These are phyloP conservation scores for Ispidina lecontei DNA, from an alignment of 2,797 vertebrate genomes.

Conservation along the genomic window DNA sequence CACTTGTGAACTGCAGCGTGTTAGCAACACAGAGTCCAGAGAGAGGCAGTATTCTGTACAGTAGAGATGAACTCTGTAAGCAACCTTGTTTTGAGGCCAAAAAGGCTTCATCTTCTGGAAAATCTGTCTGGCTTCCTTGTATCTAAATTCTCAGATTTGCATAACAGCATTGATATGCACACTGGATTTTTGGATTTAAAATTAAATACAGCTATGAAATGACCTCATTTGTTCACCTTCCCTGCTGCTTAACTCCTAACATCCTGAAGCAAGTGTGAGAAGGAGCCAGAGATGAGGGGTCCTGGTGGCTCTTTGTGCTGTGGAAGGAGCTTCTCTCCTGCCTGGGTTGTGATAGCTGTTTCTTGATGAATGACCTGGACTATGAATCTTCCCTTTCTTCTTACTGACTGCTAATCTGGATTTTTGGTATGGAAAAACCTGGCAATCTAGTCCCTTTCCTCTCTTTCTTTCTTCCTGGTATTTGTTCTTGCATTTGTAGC, in stretches of 20 bases:
- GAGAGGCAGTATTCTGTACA: conserved; percentile 80
- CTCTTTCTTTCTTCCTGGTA: conserved; percentile 69
- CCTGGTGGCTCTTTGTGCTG: conserved; percentile 47
- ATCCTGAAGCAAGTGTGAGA: conserved; percentile 31
- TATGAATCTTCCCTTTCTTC: conserved; percentile 44
- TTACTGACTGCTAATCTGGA: conserved; percentile 67
- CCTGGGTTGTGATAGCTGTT: conserved; percentile 65
- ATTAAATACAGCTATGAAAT: conserved; percentile 76
- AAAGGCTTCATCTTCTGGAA: conserved; percentile 74
- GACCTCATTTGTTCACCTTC: conserved; percentile 54
- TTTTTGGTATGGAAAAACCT: conserved; percentile 75
- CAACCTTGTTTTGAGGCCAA: conserved; percentile 72
- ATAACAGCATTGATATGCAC: conserved; percentile 73
- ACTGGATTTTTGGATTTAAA: conserved; percentile 76
- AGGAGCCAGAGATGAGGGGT: conserved; percentile 63
- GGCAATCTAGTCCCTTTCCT: conserved; percentile 70
- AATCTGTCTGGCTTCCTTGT: conserved; percentile 72
- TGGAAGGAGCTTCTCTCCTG: conserved; percentile 67
- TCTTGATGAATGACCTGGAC: conserved; percentile 59
- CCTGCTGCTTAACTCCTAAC: conserved; percentile 64
- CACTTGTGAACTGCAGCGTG: conserved; percentile 65
- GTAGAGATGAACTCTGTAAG: conserved; percentile 72
- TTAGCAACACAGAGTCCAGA: conserved; percentile 69
- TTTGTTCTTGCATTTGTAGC: conserved; percentile 79
- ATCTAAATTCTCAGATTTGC: conserved; percentile 75